Evolutionary conservation across 2,113 vertebrate species (phyloP).

Genomic region (Oenanthe oenanthe): DNA sequence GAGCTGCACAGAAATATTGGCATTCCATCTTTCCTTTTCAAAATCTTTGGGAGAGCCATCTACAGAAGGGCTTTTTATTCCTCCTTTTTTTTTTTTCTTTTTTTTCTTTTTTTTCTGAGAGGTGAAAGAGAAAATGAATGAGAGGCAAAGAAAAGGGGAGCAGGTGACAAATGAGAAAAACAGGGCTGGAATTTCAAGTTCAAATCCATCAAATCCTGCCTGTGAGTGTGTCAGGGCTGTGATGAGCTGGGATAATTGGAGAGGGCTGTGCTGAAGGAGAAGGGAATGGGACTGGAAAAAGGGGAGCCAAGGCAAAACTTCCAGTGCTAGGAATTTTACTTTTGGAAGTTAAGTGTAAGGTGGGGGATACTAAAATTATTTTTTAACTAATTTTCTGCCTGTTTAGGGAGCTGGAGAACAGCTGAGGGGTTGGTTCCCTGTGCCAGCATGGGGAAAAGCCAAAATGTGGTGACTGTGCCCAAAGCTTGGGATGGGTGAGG

Average conservation of each 20-base stretch:
- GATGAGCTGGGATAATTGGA: not conserved
- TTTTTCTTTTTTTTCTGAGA: not conserved
- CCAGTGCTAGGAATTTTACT: not conserved
- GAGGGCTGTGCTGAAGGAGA: not conserved
- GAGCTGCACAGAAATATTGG: not conserved
- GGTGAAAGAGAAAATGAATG: constrained; percentile 21
- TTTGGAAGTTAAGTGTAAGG: not conserved
- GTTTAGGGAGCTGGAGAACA: not conserved
- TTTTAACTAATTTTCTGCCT: not conserved
- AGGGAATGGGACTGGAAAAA: fast-evolving
- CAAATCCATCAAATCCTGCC: not conserved
- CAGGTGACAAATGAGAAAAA: constrained; percentile 14
- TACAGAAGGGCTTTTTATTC: not conserved
- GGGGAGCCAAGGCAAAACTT: not conserved
- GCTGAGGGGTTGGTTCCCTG: too few species aligned
- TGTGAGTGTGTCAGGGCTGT: fast-evolving
- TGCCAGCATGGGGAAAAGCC: not conserved
- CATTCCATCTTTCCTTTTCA: not conserved
- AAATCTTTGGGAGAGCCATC: not conserved
- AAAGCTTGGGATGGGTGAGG: not conserved
- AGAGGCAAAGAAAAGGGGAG: not conserved
- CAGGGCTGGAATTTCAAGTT: not conserved
- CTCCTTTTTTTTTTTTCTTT: too few species aligned
- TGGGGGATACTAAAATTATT: not conserved
- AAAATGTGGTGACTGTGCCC: not conserved